Conservation (phyloP, 1,140 invertebrate genomes). For the Plectus sambesii region DNA sequence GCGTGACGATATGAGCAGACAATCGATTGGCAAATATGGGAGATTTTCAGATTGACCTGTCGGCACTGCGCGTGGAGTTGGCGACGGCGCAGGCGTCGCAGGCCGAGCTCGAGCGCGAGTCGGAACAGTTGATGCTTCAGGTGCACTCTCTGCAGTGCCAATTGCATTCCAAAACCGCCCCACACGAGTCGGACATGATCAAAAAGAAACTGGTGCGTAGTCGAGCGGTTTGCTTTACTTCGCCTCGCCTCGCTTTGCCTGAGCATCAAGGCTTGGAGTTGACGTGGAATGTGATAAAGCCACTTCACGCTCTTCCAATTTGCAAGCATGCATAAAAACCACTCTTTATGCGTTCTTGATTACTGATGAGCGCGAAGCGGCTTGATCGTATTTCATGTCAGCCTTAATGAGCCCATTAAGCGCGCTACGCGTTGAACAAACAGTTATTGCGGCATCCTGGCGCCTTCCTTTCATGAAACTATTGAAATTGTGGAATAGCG, state of each 20-base stretch:
- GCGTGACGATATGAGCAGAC: too few relatives aligned
- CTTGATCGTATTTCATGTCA: too few relatives aligned
- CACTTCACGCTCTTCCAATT: too few relatives aligned
- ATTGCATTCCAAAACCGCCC: slow-evolving; percentile 40
- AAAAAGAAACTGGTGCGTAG: slow-evolving; percentile 52
- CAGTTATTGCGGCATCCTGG: too few relatives aligned
- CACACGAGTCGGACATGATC: slow-evolving; percentile 51
- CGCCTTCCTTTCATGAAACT: too few relatives aligned
- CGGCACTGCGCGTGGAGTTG: slow-evolving; percentile 20
- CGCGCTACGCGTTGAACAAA: too few relatives aligned
- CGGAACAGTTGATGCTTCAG: slow-evolving; percentile 56
- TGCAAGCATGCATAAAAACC: too few relatives aligned
- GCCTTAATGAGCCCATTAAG: too few relatives aligned
- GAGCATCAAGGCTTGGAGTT: slow-evolving; percentile 4
- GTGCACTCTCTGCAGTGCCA: slow-evolving; percentile 43
- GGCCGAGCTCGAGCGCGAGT: slow-evolving; percentile 53
- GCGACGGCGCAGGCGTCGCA: slow-evolving; percentile 22
- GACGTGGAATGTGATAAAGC: too few relatives aligned
- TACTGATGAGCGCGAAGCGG: too few relatives aligned
- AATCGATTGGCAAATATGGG: background rate
- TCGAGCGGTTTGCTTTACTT: slow-evolving; percentile 7
- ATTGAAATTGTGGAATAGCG: too few relatives aligned
- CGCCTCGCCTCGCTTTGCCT: slow-evolving; percentile 4
- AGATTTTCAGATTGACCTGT: slow-evolving; percentile 18
- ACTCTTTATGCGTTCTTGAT: too few relatives aligned